Evolutionary conservation across 2,113 vertebrate genomes (phyloP), one percentile per base, ranked within the genome.

Genomic region (Chrysemys picta): DNA sequence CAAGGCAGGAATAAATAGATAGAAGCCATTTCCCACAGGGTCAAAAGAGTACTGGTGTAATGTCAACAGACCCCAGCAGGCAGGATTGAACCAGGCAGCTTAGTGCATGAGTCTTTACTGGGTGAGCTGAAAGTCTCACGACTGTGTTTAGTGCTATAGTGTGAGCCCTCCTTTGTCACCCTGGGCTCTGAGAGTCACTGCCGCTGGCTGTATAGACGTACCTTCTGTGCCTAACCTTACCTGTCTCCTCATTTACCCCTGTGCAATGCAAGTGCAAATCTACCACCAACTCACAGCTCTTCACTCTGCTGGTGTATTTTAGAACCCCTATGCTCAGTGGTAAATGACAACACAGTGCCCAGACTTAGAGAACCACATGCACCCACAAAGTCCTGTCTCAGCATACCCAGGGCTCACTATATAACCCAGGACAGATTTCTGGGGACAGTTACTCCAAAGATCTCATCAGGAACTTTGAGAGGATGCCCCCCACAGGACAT

Each of bases 1-100:
- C 42, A 54, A 93, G 90, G 76, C 82, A 1, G 5, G 79, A 81
- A 35, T 38, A 91, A 93, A 10, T 1, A 9, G 49, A 76, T 49
- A 6, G 80, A 82, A 88, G 83, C 3, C 35, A 59, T 2, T 82
- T 38, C 89, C 53, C 91, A 89, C 93, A 93, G 87, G 97, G 97
- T 69, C 52, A 29, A 80, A 1, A 27, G 80, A 19, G 62, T 54
- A 22, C 53, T 54, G 53, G 53, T 54, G 21, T 54, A 54, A 22
- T 17, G 3, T 21, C 53, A 1, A 54, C 53, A 54, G 53, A 54
- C 53, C 19, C 53, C 27, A 16, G 59, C 21, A 54, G 53, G 53
- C 53, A 54, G 53, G 53, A 54, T 54, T 8, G 21, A 22, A 22
- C 53, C 3, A 8, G 53, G 53, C 7, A 21, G 5, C 19, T 54